Evolutionary conservation across 2,797 vertebrate genomes (phyloP), one percentile per base, ranked within the genome.

Genomic region (Spatula clypeata): DNA sequence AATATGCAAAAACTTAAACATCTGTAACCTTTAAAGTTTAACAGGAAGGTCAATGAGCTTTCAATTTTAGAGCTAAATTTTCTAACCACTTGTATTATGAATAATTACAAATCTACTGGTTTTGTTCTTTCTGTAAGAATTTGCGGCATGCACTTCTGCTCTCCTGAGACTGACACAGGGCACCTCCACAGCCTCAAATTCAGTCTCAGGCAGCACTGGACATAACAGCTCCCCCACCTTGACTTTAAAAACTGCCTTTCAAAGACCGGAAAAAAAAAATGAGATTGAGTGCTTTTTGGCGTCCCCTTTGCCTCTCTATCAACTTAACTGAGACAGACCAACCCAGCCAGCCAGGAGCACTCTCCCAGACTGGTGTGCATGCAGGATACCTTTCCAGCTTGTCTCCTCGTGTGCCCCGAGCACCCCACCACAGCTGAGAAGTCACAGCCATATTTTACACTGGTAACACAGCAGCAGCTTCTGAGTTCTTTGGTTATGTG

Each of bases 361-460:
- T n/a, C 60, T 73, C 67, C 26, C 58, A 47, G 13, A 1, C 1
- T 0, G 75, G 51, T 0, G 5, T 15, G n/a, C 38, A 23, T 0
- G 3, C 18, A 32, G 70, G 55, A 64, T 40, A 29, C 19, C 34
- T 58, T 15, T 57, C 45, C 70, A 72, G 32, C 3, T 6, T 1
- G 1, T 51, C 8, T 40, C n/a, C 19, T 23, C 0, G 0, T 2
- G 0, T 18, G 31, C 31, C 21, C 55, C 38, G 15, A 76, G 27
- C 12, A 18, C 12, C 66, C 26, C 72, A 79, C 42, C 49, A 44
- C 21, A 5, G 27, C 79, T 42, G 31, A 88, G 53, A 54, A 32
- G 27, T 61, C 54, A 12, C 61, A 54, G 17, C 15, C 1, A 0
- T 8, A 11, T 47, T 79, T 45, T 72, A 65, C 18, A 6, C 67